Base-by-base conservation (phyloP, 1,140 invertebrate genomes). In the Medauroidea extradentata region DNA sequence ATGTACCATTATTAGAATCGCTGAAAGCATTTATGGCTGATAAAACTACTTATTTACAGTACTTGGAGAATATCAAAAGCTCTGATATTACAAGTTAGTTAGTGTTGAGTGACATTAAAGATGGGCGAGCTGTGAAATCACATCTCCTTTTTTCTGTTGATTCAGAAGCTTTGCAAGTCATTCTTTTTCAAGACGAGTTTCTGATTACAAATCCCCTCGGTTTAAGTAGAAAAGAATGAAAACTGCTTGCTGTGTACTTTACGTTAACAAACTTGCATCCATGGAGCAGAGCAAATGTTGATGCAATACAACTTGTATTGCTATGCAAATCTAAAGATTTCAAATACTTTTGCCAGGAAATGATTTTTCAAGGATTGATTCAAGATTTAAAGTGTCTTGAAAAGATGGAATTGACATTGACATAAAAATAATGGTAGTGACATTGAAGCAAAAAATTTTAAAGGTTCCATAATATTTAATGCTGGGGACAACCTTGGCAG, bases 401-500 rank as follows among this genome's bases (percentile, higher is more conserved):
- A 25, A 5, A 7, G 13, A 25, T 46, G 44, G 44, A n/a, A 46
- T 46, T 21, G 18, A 46, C 9, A 13, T 19, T 21, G 13, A n/a
- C 4, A 25, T 5, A 46, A 46, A 25, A 42, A 52, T 5, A 52
- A 60, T 63, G 9, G n/a, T n/a, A n/a, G n/a, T 21, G 18, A 46
- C 9, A 13, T 19, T 21, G 13, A n/a, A n/a, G n/a, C 3, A 46
- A 46, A 25, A 42, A 52, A 52, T 5, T 58, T 63, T 4, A 65
- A 65, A 59, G 64, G 56, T 29, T 16, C 49, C 18, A 13, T 65
- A 16, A 60, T 62, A 8, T 67, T 63, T 44, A 62, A 64, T 25
- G 53, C 62, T 34, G 65, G 65, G 13, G 63, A 67, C 48, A 67
- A 67, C 53, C 58, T 67, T 14, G 65, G 65, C 18, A 65, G 61